Conservation (phyloP, 2,888 invertebrate species). For the Reticulitermes lucifugus region DNA sequence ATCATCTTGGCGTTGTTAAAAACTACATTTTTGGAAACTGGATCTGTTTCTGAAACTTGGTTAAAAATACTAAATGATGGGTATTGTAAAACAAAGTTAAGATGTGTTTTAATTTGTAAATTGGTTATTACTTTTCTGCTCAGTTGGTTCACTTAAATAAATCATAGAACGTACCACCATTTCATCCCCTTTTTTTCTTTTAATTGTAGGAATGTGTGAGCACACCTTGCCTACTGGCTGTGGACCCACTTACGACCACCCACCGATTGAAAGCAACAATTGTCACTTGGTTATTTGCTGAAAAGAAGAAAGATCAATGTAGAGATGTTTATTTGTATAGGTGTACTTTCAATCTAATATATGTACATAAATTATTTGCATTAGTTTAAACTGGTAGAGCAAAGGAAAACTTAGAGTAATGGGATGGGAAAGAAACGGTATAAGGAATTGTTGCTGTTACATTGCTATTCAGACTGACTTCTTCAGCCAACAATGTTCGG, state of each 20-base stretch:
- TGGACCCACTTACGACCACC: conserved; percentile 46
- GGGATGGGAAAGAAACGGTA: background rate
- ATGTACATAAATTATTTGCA: conserved; percentile 35
- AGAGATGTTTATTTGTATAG: conserved; percentile 25
- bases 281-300: conserved; percentile 30
- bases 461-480: background rate
- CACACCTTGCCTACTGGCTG: conserved; percentile 50
- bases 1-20: too few species aligned
- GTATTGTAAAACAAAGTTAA: too few species aligned
- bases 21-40: too few species aligned
- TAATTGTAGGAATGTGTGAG: conserved; percentile 50
- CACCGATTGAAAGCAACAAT: conserved; percentile 38
- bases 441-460: background rate
- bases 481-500: background rate
- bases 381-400: conserved; percentile 15
- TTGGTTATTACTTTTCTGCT: too few species aligned
- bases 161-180: too few species aligned
- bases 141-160: too few species aligned
- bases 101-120: too few species aligned
- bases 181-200: conserved; percentile 37
- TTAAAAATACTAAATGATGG: too few species aligned
- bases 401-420: background rate
- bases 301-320: conserved; percentile 36
- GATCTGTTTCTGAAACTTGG: too few species aligned
- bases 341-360: conserved; percentile 1